A percentile compares a stretch with the other conserved stretches of the same genome.
These are phyloP conservation scores for Drosophila cardini DNA, from an alignment of 1,140 invertebrate species.

Conservation along the genomic window DNA sequence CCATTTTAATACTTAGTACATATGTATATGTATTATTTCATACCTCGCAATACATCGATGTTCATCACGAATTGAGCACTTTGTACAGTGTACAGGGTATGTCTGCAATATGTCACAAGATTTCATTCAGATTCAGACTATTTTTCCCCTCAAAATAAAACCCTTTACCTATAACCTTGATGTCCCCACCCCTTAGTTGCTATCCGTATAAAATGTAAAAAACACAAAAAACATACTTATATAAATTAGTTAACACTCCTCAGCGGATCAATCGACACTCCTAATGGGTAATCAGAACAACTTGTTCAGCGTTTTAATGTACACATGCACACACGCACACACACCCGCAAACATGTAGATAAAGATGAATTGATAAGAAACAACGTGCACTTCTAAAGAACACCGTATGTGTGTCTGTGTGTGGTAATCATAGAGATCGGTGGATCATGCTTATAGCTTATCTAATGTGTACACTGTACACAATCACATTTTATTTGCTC, in stretches of 20 bases:
- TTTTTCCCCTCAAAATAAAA: too few species aligned
- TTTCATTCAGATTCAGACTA: conserved; percentile 4
- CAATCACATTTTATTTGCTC: neutral
- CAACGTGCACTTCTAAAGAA: conserved; percentile 19
- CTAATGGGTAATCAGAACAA: conserved; percentile 14
- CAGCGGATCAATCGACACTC: neutral
- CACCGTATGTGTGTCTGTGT: neutral
- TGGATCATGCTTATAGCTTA: neutral
- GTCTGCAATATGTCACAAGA: conserved; percentile 41
- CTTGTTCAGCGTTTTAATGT: conserved; percentile 3
- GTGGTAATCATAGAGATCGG: neutral
- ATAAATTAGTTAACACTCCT: conserved; percentile 4
- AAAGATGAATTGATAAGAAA: conserved; percentile 65
- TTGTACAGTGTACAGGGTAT: conserved; percentile 2
- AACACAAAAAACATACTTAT: conserved; percentile 1
- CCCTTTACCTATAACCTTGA: too few species aligned
- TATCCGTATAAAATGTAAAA: too few species aligned
- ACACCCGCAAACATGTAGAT: conserved; percentile 36
- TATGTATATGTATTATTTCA: conserved; percentile 19
- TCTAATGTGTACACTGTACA: too few species aligned
- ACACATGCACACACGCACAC: conserved; percentile 4
- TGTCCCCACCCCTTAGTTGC: too few species aligned
- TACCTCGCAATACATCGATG: conserved; percentile 54
- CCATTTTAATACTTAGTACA: neutral
- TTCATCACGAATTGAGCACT: conserved; percentile 44